A percentile compares a stretch with the other conserved stretches of the same genome.
These are phyloP conservation scores for Drosophila ironensis DNA, from an alignment of 1,140 invertebrate genomes.

Conservation along the genomic window DNA sequence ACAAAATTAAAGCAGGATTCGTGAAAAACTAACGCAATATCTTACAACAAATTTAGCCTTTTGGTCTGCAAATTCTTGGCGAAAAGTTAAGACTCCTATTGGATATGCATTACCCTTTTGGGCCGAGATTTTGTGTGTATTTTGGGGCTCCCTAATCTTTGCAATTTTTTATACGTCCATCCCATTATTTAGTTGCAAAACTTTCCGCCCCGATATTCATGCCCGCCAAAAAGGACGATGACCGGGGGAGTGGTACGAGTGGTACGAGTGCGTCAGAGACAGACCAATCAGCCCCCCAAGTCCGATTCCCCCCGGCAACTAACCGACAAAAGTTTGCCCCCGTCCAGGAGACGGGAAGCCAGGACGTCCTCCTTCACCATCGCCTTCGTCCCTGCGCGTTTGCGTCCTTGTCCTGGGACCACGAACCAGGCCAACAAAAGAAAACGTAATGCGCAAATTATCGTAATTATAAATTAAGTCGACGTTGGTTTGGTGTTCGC, in stretches of 20 bases:
- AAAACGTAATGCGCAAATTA: constrained; percentile 80
- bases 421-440: constrained; percentile 63
- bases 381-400: too few species aligned
- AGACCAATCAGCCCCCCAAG: constrained; percentile 43
- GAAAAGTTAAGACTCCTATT: too few species aligned
- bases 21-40: too few species aligned
- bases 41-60: too few species aligned
- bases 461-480: constrained; percentile 81
- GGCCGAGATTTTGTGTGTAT: too few species aligned
- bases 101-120: too few species aligned
- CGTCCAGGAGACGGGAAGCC: neutral
- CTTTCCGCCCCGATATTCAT: neutral
- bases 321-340: constrained; percentile 61
- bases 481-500: constrained; percentile 54
- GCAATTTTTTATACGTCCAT: neutral
- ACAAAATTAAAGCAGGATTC: too few species aligned
- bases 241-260: neutral
- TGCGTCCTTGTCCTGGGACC: too few species aligned
- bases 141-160: too few species aligned
- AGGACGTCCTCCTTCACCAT: too few species aligned
- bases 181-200: neutral
- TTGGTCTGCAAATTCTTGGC: too few species aligned
- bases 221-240: neutral
- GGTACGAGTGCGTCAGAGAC: neutral
- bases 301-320: constrained; percentile 24